Evolutionary conservation across 2,888 invertebrate species (phyloP), one percentile per base, ranked within the genome.

Genomic region (Neria commutata): DNA sequence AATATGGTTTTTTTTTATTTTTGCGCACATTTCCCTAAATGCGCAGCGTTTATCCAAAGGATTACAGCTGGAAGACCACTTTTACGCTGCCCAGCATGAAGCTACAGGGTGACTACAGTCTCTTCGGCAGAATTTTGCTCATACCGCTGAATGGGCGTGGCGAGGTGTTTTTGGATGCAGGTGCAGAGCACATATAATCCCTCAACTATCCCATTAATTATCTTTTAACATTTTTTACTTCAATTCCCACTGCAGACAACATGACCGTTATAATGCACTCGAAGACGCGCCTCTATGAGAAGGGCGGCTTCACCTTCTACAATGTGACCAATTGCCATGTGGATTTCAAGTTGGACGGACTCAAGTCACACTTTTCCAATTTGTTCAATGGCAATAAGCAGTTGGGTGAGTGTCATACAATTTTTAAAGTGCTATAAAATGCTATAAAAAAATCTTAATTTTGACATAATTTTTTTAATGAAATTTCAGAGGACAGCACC

Each of bases 331-430:
- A 80, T 58, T 86, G 86, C 3, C 87, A 86, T 69, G 89, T 90
- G 1, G 88, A 89, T 76, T 90, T 89, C 71, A 83, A 84, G 50
- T 86, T 90, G 63, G 89, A 87, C 47, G 89, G 89, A 14, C 78
- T 90, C 11, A 86, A 86, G 76, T 83, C 90, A 45, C 83, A 88
- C 64, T 88, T 90, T 84, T 86, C 88, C 42, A 90, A 90, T 78
- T 80, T 90, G 25, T 90, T 90, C 68, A 89, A 90, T 71, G 90
- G 90, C 56, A 88, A 89, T 61, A 87, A 88, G 74, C 86, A 88
- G 56, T 81, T 90, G 62, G 90, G 90, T 90, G 79, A 81, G 83
- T 60, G 10, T 21, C 6, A 17, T 23, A 24, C 11, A 46, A 2
- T 46, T 23, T 23, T 2, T 23, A 19, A 46, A 8, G 5, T 29